Evolutionary conservation across 2,113 vertebrate species (phyloP).

Genomic region (Phalacrocorax brasilianus): DNA sequence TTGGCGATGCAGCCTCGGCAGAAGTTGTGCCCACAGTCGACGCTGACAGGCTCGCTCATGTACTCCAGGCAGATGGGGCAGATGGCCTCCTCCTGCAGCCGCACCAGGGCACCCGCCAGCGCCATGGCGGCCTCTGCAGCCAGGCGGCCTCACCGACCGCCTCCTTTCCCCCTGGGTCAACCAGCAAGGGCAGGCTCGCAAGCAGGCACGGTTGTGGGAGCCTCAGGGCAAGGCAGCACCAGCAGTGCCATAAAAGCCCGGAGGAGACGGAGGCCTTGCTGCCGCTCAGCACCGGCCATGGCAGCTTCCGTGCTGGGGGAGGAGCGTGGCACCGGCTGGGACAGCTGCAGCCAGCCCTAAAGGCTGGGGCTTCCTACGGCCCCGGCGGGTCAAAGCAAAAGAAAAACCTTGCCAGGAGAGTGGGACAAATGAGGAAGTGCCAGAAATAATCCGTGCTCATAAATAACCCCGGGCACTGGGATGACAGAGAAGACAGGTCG

Average conservation of each 20-base stretch:
- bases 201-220: background rate
- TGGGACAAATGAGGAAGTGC: background rate
- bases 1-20: conserved; percentile 59
- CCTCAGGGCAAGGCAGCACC: rapidly evolving
- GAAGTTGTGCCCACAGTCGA: conserved; percentile 70
- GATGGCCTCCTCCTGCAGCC: conserved; percentile 65
- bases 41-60: conserved; percentile 60
- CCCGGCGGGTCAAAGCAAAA: background rate
- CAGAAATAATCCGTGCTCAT: background rate
- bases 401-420: background rate
- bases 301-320: background rate
- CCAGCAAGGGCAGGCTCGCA: background rate
- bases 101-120: conserved; percentile 70
- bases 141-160: rapidly evolving
- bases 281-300: rapidly evolving
- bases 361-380: background rate
- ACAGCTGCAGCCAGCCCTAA: background rate
- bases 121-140: background rate
- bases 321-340: background rate
- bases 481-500: rapidly evolving
- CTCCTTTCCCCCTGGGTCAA: background rate
- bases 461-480: background rate
- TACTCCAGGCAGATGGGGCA: conserved; percentile 70
- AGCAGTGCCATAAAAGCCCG: rapidly evolving
- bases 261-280: background rate